phyloP scores from a whole-genome alignment of 1,140 invertebrate species.

The Monomorium pharaonis region DNA sequence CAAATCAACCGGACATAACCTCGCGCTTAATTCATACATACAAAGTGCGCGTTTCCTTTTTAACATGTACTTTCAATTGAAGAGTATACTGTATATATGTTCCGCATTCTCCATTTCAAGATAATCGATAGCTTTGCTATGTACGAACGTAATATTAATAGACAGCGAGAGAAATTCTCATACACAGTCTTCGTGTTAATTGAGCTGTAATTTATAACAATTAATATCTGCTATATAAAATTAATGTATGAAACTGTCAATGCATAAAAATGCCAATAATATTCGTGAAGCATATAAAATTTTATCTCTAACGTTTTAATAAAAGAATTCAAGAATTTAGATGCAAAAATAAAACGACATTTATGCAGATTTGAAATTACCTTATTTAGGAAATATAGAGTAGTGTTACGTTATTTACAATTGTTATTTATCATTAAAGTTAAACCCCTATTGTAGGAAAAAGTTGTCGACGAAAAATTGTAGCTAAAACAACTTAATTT shows the following conservation, averaged over 20 bases:
- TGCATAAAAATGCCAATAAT: not conserved
- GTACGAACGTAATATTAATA: slow-evolving; percentile 25
- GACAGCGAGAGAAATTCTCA: slow-evolving; percentile 1
- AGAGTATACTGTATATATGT: not conserved
- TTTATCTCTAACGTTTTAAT: not conserved
- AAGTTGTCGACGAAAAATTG: no score
- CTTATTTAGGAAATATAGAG: not conserved
- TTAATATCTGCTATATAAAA: slow-evolving; percentile 15
- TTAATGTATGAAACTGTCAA: not conserved
- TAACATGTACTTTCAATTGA: not conserved
- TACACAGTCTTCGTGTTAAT: not conserved
- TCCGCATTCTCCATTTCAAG: slow-evolving; percentile 22
- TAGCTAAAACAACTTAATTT: no score
- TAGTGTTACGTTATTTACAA: not conserved
- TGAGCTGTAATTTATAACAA: slow-evolving; percentile 21
- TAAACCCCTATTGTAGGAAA: not conserved
- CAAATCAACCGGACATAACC: not conserved
- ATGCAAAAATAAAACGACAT: not conserved
- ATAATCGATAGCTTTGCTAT: slow-evolving; percentile 46
- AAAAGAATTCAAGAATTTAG: not conserved
- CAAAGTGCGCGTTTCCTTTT: not conserved
- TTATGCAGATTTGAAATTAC: not conserved
- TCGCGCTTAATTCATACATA: slow-evolving; percentile 3
- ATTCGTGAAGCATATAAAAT: not conserved
- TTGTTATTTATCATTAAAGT: not conserved